These are phyloP conservation scores for Marmota flaviventris DNA, from an alignment of 2,113 vertebrate genomes.

Conservation along the genomic window DNA sequence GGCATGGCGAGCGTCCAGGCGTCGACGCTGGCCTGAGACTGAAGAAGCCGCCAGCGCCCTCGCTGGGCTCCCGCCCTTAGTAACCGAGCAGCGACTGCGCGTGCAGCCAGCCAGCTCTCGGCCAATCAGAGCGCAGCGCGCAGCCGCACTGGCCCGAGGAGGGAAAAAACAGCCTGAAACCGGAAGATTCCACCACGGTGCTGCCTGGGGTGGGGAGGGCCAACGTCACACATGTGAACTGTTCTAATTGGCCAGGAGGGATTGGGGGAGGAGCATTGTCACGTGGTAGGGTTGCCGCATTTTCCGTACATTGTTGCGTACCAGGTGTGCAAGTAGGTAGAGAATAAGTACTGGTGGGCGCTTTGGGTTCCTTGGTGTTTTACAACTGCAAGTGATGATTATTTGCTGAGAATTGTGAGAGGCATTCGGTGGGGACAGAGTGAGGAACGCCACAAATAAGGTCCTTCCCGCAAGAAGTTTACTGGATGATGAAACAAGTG, in stretches of 20 bases:
- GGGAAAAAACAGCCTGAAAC: background rate
- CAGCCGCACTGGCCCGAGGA: background rate
- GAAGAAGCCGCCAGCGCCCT: background rate
- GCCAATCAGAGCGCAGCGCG: conserved; percentile 69
- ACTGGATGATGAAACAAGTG: background rate
- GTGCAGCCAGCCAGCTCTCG: background rate
- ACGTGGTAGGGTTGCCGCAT: background rate
- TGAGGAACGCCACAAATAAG: background rate
- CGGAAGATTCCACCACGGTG: background rate
- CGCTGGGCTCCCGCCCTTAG: conserved; percentile 69
- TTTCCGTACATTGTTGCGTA: conserved; percentile 50
- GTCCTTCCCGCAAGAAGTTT: background rate
- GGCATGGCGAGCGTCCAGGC: conserved; percentile 67
- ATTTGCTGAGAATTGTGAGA: background rate
- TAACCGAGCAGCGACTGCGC: conserved; percentile 52
- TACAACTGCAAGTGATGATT: accelerated
- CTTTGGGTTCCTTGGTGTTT: accelerated
- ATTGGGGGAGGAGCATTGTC: background rate
- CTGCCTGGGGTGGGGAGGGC: accelerated
- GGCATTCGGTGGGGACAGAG: background rate
- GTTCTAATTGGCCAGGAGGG: conserved; percentile 55
- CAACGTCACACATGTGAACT: background rate
- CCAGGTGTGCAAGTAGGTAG: accelerated
- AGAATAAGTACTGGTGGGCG: accelerated
- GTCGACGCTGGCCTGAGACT: accelerated